phyloP scores from a whole-genome alignment of 2,113 vertebrate genomes.

The Catharus minimus region DNA sequence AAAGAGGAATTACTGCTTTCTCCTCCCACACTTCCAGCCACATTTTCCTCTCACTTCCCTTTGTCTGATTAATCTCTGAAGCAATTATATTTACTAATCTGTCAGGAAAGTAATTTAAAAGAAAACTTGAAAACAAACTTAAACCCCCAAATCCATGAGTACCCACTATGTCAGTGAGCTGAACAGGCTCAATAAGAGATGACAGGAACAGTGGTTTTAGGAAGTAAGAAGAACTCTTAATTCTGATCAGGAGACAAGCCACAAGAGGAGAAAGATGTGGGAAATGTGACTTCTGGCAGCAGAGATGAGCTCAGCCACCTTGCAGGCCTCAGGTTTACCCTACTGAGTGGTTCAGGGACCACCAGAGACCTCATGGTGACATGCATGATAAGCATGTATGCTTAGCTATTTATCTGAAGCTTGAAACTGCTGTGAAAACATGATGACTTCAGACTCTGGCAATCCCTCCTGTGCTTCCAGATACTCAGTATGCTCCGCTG shows the following conservation, averaged over 20 bases:
- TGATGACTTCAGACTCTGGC: conserved; percentile 7
- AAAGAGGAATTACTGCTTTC: neutral
- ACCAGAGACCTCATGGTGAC: neutral
- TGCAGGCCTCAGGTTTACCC: neutral
- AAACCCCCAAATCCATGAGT: neutral
- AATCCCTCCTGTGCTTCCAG: neutral
- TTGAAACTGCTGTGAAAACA: conserved; percentile 44
- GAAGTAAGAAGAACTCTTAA: neutral
- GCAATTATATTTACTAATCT: neutral
- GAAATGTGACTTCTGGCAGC: neutral
- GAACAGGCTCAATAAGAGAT: neutral
- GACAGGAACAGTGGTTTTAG: neutral
- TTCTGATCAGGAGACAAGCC: neutral
- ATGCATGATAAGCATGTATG: neutral
- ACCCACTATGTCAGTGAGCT: neutral
- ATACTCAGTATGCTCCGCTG: neutral
- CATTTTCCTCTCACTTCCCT: conserved; percentile 10
- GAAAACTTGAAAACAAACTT: neutral
- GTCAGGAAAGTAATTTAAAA: neutral
- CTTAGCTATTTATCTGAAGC: conserved; percentile 38
- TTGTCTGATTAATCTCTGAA: neutral
- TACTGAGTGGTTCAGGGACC: neutral
- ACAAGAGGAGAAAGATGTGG: neutral
- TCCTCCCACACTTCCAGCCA: neutral
- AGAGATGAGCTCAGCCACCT: neutral